These are phyloP conservation scores for Crocuta crocuta DNA, from an alignment of 2,113 vertebrate species.

Conservation along the genomic window DNA sequence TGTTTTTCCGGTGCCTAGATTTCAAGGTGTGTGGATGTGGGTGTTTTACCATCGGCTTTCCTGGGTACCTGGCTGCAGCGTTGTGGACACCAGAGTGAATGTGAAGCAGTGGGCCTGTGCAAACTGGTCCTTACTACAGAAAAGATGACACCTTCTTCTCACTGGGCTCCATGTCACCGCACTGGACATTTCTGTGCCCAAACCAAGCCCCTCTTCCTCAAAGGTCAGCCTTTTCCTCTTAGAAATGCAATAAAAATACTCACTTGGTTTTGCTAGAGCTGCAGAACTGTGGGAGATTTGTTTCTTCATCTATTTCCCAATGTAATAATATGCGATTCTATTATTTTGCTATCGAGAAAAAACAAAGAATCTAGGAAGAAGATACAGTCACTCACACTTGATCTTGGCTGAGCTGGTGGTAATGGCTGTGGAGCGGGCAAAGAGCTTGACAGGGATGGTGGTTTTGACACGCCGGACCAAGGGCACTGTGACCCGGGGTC, in stretches of 20 bases:
- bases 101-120: neutral
- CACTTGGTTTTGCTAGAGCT: conserved; percentile 61
- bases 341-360: conserved; percentile 68
- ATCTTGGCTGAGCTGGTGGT: conserved; percentile 90
- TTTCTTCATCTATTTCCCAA: conserved; percentile 78
- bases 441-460: conserved; percentile 92
- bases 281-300: conserved; percentile 62
- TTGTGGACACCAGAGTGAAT: neutral
- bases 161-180: neutral
- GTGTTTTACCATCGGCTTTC: neutral
- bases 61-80: neutral
- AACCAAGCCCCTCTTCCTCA: conserved; percentile 18
- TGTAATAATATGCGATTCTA: conserved; percentile 70
- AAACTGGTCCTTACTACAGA: conserved; percentile 6
- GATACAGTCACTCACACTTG: conserved; percentile 88
- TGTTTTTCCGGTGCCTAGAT: neutral
- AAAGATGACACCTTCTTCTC: neutral
- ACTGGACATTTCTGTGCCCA: conserved; percentile 9
- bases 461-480: conserved; percentile 93
- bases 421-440: conserved; percentile 88
- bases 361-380: conserved; percentile 48
- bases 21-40: neutral
- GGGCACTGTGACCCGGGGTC: conserved; percentile 92
- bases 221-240: conserved; percentile 55
- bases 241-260: conserved; percentile 65